Evolutionary conservation across 2,113 vertebrate genomes (phyloP), one percentile per base, ranked within the genome.

Genomic region (Daboia siamensis): DNA sequence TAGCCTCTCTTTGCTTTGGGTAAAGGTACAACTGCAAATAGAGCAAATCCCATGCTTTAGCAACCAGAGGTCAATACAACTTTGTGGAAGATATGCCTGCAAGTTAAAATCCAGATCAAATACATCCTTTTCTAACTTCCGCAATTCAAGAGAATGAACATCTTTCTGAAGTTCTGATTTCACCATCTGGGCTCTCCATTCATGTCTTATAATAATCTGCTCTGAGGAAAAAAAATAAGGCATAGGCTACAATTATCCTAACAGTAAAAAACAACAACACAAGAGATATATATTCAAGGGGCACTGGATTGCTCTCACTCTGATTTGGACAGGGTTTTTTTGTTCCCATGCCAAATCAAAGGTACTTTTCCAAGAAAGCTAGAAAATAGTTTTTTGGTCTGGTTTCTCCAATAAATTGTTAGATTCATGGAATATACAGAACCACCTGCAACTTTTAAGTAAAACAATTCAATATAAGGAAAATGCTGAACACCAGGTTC

Each of bases 1-100:
- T 39, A 20, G 33, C 88, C 85, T 93, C 86, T 97, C 92, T 96
- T 91, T 90, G 96, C 97, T 92, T 95, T 97, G 97, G 86, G 97
- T 95, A 96, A 97, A 97, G 95, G 97, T 97, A 80, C 94, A 97
- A 95, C 96, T 98, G 51, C 97, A 98, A 95, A 98, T 96, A 91
- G 97, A 97, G 95, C 97, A 98, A 92, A 97, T 97, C 59, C 96
- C 95, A 89, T 89, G 97, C 6, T 97, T 97, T 95, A 97, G 95
- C 91, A 98, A 97, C 95, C 97, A 98, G 9, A 95, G 97, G 86
- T 97, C 97, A 69, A 98, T 98, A 93, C 98, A 98, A 33, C 90
- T 94, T 98, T 97, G 93, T 98, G 98, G 95, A 97, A 97, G 94
- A 98, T 94, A 94, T 95, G 97, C 84, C 93, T 97, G 95, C 52